Evolutionary conservation across 2,888 invertebrate species (phyloP), one percentile per base, ranked within the genome.

Genomic region (Auanema freiburgensis): DNA sequence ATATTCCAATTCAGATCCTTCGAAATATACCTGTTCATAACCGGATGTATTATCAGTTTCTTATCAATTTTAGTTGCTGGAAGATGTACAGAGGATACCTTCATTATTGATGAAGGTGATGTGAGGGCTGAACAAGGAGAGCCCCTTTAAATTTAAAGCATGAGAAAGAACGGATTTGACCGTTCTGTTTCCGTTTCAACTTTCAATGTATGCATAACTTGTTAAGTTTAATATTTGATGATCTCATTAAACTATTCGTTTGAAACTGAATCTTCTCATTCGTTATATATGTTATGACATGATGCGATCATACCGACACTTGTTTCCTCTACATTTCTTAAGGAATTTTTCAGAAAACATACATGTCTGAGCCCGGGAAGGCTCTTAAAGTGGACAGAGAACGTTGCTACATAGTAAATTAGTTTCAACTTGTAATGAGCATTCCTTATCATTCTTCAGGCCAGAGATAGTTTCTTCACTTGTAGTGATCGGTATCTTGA

Each of bases 31-130:
- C 63, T 71, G 67, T 18, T 72, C 1, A 8, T 53, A 14, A 54
- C 68, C 10, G 66, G 70, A 11, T 16, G 60, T 6, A 5, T 63
- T 0, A 54, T 69, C 5, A 57, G 63, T 8, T 56, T 75, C 10
- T n/a, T 73, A 40, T 67, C 71, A 8, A 51, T 70, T 14, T 64
- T 69, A 14, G 50, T 66, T 41, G 65, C 71, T 24, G 67, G 69
- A 63, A 59, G 72, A 16, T 73, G 72, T 41, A 58, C 63, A 24
- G 76, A 76, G 25, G 57, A 63, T 4, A 73, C 76, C 10, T 76
- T 76, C 54, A 66, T 76, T 23, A 59, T 76, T 10, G 76, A 76
- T 44, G 76, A 76, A 63, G 73, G 73, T 14, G 76, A 76, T 51
- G 59, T 58, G 25, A 61, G 63, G 21, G 76, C 76, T 3, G 76